Evolutionary conservation across 1,140 invertebrate species (phyloP), one percentile per base, ranked within the genome.

Genomic region (Drosophila pectinifera): DNA sequence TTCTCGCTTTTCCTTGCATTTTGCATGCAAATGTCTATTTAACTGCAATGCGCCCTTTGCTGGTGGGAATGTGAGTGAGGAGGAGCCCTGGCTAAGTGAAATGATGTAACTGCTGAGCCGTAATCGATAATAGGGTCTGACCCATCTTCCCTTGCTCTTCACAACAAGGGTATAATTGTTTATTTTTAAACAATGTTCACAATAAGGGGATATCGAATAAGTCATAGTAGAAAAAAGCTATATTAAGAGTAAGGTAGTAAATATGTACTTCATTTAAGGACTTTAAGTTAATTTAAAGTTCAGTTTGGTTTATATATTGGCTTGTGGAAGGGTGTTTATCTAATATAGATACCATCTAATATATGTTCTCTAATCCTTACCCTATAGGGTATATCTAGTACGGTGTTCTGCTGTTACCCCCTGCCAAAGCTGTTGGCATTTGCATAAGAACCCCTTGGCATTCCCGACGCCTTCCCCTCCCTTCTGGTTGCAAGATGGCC

Each of bases 1-100:
- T 72, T 78, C 58, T 80, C 68, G 55, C 46, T 78, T 72, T 57
- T 13, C 16, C 76, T 65, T 67, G 72, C 69, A 86, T 83, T 72
- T 88, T 78, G 84, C 84, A 88, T 88, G 84, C 84, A 89, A 88
- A 70, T 89, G 84, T 88, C 84, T 88, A 89, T 88, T 88, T 88
- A 88, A 83, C 83, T 86, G 79, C 83, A 88, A 42, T 86, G 78
- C 82, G 74, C 73, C 73, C 73, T 78, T 78, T 62, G 53, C 61
- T 34, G 22, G 58, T 77, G 65, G 63, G 41, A 45, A 43, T 18
- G 48, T 31, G 65, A 38, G 14, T 46, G 63, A 31, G 28, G 34
- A 24, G 63, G 28, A 31, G 28, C 28, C 28, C 26, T 16, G 41
- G 73, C 54, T 88, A 88, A 88, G 84, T 88, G 84, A 88, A 88